A percentile compares a stretch with the other conserved stretches of the same genome.
Conservation (phyloP, 92 coral and sea anemone species). For the Epizoanthus rinbou region DNA sequence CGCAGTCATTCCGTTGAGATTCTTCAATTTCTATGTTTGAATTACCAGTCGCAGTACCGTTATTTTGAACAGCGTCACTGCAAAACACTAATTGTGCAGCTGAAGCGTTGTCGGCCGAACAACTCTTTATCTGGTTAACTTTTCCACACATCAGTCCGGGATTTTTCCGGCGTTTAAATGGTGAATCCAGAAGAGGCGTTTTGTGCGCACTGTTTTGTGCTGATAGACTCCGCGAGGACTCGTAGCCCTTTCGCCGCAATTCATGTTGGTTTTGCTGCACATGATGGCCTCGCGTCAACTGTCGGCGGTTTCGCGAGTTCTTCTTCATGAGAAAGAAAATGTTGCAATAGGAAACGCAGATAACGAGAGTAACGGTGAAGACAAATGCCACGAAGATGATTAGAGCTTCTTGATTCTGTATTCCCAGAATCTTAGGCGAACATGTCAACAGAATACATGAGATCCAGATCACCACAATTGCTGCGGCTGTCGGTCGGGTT, state of each 20-base stretch:
- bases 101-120: too few species aligned
- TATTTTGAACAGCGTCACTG: too few species aligned
- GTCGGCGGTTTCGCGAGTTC: slow-evolving; percentile 19
- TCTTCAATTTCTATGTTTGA: background rate
- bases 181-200: background rate
- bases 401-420: slow-evolving; percentile 58
- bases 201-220: background rate
- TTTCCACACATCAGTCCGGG: background rate
- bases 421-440: slow-evolving; percentile 64
- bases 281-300: background rate
- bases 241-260: background rate
- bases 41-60: too few species aligned
- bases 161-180: background rate
- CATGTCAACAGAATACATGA: slow-evolving; percentile 61
- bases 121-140: background rate
- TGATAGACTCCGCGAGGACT: slow-evolving; percentile 7
- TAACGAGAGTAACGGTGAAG: slow-evolving; percentile 57
- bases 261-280: background rate
- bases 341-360: slow-evolving; percentile 56
- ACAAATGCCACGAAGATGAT: slow-evolving; percentile 71
- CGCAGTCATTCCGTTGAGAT: background rate
- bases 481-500: slow-evolving; percentile 45
- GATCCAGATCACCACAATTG: slow-evolving; percentile 58
- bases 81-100: too few species aligned
- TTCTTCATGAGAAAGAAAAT: slow-evolving; percentile 57